phyloP scores from a whole-genome alignment of 2,113 vertebrate species.

The Notarius lentiginosus region DNA sequence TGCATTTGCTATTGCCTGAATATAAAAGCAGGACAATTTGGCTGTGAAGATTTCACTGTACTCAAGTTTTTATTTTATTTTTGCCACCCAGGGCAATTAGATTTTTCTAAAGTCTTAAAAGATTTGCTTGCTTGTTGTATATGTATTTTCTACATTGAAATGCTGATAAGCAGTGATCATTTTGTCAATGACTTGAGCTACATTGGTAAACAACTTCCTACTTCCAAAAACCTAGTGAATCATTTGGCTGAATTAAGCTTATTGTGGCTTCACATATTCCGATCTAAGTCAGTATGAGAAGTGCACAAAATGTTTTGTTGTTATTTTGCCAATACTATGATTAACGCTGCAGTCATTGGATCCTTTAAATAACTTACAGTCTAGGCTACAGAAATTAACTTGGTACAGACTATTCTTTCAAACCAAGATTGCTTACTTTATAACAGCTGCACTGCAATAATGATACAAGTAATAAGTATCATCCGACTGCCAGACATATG shows the following conservation, averaged over 20 bases:
- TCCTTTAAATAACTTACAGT: neutral
- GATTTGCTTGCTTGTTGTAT: neutral
- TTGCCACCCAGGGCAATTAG: neutral
- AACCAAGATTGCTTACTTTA: neutral
- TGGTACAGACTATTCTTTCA: neutral
- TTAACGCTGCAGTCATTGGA: neutral
- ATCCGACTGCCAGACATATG: neutral
- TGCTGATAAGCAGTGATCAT: neutral
- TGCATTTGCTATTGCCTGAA: neutral
- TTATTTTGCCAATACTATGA: neutral
- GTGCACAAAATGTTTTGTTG: neutral
- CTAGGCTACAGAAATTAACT: neutral
- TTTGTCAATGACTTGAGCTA: neutral
- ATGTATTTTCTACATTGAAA: neutral
- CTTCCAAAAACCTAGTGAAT: neutral
- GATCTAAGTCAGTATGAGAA: neutral
- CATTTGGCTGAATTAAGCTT: neutral
- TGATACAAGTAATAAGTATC: neutral
- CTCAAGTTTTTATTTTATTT: neutral
- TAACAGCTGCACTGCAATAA: neutral
- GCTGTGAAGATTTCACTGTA: neutral
- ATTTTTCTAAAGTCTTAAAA: neutral
- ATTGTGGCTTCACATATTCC: neutral
- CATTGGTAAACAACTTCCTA: neutral
- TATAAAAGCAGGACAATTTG: neutral